Percentiles rank a stretch among this genome's conserved stretches.
These are phyloP conservation scores for Eristalis arbustorum DNA, from an alignment of 2,888 invertebrate genomes.

Conservation along the genomic window DNA sequence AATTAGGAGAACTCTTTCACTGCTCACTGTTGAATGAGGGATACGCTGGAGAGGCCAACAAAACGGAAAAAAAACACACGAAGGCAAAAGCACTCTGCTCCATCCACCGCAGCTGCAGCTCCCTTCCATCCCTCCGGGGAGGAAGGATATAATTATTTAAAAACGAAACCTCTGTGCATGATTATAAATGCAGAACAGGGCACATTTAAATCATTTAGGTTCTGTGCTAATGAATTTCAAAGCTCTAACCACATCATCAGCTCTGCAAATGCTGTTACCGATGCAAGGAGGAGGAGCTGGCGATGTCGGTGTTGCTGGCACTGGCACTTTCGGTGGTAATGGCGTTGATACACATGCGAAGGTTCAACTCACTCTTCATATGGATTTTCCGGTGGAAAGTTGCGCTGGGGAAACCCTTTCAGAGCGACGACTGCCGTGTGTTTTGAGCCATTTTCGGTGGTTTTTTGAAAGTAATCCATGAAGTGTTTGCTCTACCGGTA, in stretches of 20 bases:
- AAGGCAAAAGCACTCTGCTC: neutral
- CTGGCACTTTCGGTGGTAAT: neutral
- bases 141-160: slow-evolving; percentile 71
- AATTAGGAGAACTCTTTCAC: slow-evolving; percentile 67
- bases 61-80: slow-evolving; percentile 13
- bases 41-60: neutral
- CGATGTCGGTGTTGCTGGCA: neutral
- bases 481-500: slow-evolving; percentile 55
- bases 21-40: slow-evolving; percentile 20
- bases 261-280: slow-evolving; percentile 67
- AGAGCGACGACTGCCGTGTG: slow-evolving; percentile 49
- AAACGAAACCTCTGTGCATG: slow-evolving; percentile 69
- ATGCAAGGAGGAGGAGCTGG: slow-evolving; percentile 7
- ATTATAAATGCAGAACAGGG: slow-evolving; percentile 70
- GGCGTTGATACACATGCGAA: neutral
- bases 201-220: slow-evolving; percentile 71
- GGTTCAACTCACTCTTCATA: neutral
- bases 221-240: slow-evolving; percentile 72
- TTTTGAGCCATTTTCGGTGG: slow-evolving; percentile 49
- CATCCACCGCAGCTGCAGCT: slow-evolving; percentile 2
- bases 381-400: slow-evolving; percentile 25
- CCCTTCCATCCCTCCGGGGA: neutral
- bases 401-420: slow-evolving; percentile 52
- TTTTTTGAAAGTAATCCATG: slow-evolving; percentile 56
- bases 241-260: slow-evolving; percentile 72